Evolutionary conservation across 2,797 vertebrate genomes (phyloP), one percentile per base, ranked within the genome.

Genomic region (Sylvilagus floridanus): DNA sequence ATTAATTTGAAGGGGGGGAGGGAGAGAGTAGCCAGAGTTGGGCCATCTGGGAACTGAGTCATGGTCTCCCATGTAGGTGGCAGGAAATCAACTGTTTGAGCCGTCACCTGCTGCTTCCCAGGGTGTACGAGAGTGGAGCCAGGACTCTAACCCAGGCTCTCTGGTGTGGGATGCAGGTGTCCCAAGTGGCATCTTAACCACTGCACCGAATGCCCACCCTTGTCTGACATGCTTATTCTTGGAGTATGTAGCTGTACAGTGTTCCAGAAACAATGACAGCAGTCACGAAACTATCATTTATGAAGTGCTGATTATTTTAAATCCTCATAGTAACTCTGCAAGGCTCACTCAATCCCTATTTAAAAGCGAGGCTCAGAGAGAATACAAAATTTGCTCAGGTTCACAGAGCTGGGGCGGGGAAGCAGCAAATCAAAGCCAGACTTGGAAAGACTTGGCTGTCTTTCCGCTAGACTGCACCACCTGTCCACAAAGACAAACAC

Each of bases 351-450:
- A 42, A 69, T 22, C 71, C 42, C 28, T 16, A 22, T 75, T 85
- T 83, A 52, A 9, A 96, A 52, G n/a, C 60, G 66, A 85, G 82
- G 66, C 30, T 92, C 17, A 24, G 86, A 89, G 30, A 91, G 14
- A 68, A 7, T 4, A 54, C 0, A 81, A 78, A 88, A 65, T 71
- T 76, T 81, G 28, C 9, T 87, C 28, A 42, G 13, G 37, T 32
- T 91, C 52, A 57, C 5, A 57, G 42, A 87, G n/a, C 17, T n/a
- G 4, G 37, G 24, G 16, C 54, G 73, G n/a, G 79, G n/a, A 91
- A 47, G 35, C 76, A 88, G 82, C 32, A 72, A 47, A 22, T 63
- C 57, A 24, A 66, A 37, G 28, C 12, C 81, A 93, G 90, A 37
- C 2, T 32, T 7, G 35, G 28, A 10, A 77, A 93, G 87, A 37